Evolutionary conservation across 1,140 invertebrate genomes (phyloP).

Genomic region (Calycopis cecrops): DNA sequence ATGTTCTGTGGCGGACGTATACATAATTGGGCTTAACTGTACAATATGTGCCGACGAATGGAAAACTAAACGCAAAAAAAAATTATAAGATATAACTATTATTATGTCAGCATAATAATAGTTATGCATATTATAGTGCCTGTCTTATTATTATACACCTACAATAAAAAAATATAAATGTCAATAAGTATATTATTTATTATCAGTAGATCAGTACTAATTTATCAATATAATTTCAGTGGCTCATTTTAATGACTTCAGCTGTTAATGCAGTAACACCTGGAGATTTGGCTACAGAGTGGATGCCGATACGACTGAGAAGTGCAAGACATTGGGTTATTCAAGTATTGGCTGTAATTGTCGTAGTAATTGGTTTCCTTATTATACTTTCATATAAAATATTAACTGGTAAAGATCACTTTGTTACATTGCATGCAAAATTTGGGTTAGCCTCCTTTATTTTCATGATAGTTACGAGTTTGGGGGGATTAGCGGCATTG

Average conservation of each 20-base stretch:
- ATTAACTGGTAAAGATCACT: conserved; percentile 48
- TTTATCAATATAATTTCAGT: conserved; percentile 44
- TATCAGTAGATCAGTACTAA: neutral
- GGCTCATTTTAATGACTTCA: conserved; percentile 65
- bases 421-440: conserved; percentile 57
- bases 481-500: conserved; percentile 58
- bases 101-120: no score
- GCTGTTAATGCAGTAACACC: conserved; percentile 69
- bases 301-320: conserved; percentile 66
- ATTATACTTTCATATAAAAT: conserved; percentile 64
- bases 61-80: neutral
- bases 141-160: neutral
- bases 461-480: conserved; percentile 51
- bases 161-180: neutral
- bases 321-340: conserved; percentile 69
- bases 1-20: no score
- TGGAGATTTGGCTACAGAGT: conserved; percentile 66
- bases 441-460: conserved; percentile 64
- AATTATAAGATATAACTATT: neutral
- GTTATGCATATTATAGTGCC: neutral
- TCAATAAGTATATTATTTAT: neutral
- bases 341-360: conserved; percentile 46
- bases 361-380: conserved; percentile 54
- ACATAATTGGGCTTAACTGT: neutral
- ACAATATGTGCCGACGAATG: no score